phyloP scores from a whole-genome alignment of 1,140 invertebrate species.

The Cylas formicarius region DNA sequence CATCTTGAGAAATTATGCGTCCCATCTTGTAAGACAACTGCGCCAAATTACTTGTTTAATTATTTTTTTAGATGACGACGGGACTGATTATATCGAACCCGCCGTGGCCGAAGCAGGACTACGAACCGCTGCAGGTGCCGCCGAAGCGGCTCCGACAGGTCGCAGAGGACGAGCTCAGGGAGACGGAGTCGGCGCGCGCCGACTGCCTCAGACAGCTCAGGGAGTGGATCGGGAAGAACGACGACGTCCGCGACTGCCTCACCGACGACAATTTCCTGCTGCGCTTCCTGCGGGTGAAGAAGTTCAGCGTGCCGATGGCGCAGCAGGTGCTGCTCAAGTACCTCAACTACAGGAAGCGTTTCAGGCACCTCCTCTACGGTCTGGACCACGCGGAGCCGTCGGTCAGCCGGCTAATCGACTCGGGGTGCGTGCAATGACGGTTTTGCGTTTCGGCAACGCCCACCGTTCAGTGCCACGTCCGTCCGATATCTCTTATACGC shows the following conservation, averaged over 20 bases:
- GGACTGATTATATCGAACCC: constrained; percentile 29
- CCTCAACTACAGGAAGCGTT: constrained; percentile 61
- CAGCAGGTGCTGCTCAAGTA: constrained; percentile 74
- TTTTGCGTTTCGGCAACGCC: too few relatives aligned
- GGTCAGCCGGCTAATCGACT: constrained; percentile 57
- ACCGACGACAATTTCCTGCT: constrained; percentile 68
- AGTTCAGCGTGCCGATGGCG: constrained; percentile 72
- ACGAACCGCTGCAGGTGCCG: constrained; percentile 28
- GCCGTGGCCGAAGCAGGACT: constrained; percentile 18
- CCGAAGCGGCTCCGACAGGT: constrained; percentile 45
- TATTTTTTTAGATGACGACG: constrained; percentile 19
- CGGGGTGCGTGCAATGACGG: too few relatives aligned
- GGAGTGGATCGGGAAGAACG: constrained; percentile 62
- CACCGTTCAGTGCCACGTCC: too few relatives aligned
- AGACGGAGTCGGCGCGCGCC: constrained; percentile 51
- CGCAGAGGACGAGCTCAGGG: constrained; percentile 56
- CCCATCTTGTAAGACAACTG: too few relatives aligned
- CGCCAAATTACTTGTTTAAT: too few relatives aligned
- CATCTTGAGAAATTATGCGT: too few relatives aligned
- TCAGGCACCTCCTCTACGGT: constrained; percentile 54
- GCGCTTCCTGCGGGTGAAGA: constrained; percentile 68
- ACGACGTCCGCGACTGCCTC: constrained; percentile 57
- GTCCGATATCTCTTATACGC: too few relatives aligned
- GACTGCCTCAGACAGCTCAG: constrained; percentile 55
- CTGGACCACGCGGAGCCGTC: constrained; percentile 57